These are phyloP conservation scores for Agrochola macilenta DNA, from an alignment of 2,888 invertebrate genomes.

Conservation along the genomic window DNA sequence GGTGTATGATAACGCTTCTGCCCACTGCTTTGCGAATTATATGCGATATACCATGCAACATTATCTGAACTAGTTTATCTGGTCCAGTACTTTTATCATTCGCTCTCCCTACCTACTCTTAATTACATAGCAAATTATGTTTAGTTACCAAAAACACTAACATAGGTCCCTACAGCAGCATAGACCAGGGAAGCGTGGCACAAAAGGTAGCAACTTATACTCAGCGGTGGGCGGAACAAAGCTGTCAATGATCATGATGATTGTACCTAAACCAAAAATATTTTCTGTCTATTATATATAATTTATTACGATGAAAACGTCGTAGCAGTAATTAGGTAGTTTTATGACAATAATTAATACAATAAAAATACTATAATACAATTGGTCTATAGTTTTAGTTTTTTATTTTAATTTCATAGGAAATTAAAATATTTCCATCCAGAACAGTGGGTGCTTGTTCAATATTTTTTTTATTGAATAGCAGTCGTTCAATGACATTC, in stretches of 20 bases:
- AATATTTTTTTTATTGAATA: conserved; percentile 70
- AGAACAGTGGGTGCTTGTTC: conserved; percentile 57
- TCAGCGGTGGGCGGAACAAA: background rate
- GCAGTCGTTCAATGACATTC: conserved; percentile 79
- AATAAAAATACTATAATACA: too few species aligned
- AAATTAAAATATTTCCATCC: conserved; percentile 58
- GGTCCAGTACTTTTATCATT: conserved; percentile 13
- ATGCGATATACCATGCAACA: conserved; percentile 8
- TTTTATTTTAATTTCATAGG: conserved; percentile 36
- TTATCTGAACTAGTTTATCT: conserved; percentile 45
- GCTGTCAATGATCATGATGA: background rate
- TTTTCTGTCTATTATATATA: too few species aligned
- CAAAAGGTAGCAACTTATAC: background rate
- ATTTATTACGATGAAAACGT: background rate
- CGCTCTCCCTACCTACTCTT: background rate
- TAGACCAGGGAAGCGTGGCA: background rate
- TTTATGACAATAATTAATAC: background rate
- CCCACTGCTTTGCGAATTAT: conserved; percentile 44
- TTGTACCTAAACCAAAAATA: background rate
- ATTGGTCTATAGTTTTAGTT: too few species aligned
- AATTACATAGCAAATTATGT: background rate
- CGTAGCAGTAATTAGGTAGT: background rate
- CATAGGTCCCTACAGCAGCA: background rate
- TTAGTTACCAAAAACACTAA: conserved; percentile 9
- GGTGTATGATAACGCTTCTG: conserved; percentile 52